phyloP scores from a whole-genome alignment of 2,113 vertebrate genomes.

The Brachionichthys hirsutus region DNA sequence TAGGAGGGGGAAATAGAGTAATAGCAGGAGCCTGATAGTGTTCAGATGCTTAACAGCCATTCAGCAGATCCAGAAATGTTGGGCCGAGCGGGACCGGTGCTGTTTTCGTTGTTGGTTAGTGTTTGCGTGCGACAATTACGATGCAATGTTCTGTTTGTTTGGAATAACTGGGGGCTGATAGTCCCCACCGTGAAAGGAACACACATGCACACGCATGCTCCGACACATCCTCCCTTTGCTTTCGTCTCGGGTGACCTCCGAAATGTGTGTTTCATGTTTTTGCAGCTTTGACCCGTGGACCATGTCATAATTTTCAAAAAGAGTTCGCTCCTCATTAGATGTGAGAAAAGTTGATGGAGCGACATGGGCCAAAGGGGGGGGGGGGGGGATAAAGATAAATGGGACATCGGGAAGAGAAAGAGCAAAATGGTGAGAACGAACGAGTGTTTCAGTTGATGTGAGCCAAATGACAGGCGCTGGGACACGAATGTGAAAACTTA shows the following conservation, averaged over 20 bases:
- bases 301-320: constrained; percentile 60
- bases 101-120: constrained; percentile 14
- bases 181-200: constrained; percentile 8
- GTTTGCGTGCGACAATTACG: constrained; percentile 31
- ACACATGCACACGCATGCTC: background rate
- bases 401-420: constrained; percentile 39
- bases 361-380: constrained; percentile 25
- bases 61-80: constrained; percentile 43
- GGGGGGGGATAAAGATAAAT: constrained; percentile 67
- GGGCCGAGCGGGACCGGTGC: constrained; percentile 18
- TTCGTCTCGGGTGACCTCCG: constrained; percentile 26
- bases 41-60: constrained; percentile 41
- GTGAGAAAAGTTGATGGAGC: constrained; percentile 55
- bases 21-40: constrained; percentile 51
- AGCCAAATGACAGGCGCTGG: constrained; percentile 72
- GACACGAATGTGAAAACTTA: constrained; percentile 74
- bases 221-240: constrained; percentile 21
- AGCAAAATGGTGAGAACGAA: constrained; percentile 46
- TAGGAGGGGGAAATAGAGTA: constrained; percentile 25
- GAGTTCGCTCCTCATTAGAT: constrained; percentile 71
- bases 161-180: constrained; percentile 24
- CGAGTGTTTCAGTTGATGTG: constrained; percentile 56
- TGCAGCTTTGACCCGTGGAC: constrained; percentile 51
- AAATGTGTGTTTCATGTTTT: constrained; percentile 69
- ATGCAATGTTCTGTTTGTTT: constrained; percentile 22